These are phyloP conservation scores for Chamaea fasciata DNA, from an alignment of 2,113 vertebrate genomes.

Conservation along the genomic window DNA sequence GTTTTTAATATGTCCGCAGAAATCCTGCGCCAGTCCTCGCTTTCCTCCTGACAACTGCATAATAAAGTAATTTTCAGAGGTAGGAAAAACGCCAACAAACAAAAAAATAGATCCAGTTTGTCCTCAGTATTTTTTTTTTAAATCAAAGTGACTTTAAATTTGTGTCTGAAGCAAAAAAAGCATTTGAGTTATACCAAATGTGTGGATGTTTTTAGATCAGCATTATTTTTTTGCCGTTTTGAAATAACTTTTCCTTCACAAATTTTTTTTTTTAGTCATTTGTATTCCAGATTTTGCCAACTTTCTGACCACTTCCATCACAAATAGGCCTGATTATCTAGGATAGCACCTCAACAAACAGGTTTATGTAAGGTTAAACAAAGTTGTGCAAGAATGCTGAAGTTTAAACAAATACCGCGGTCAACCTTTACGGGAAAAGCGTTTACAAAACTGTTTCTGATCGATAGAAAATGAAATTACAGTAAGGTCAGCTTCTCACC, in stretches of 20 bases:
- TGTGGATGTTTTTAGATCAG: neutral
- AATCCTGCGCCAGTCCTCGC: neutral
- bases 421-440: constrained; percentile 24
- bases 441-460: neutral
- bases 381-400: constrained; percentile 27
- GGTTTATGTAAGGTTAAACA: neutral
- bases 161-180: neutral
- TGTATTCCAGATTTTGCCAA: neutral
- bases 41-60: neutral
- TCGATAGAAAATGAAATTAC: neutral
- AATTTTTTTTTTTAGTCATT: neutral
- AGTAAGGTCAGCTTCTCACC: neutral
- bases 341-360: neutral
- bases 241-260: neutral
- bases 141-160: neutral
- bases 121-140: neutral
- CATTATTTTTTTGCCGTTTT: neutral
- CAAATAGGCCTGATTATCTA: neutral
- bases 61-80: neutral
- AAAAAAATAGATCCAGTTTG: neutral
- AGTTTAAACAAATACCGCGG: constrained; percentile 27
- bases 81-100: fast-evolving
- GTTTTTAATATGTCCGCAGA: neutral
- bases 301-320: neutral
- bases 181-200: neutral